phyloP scores from a whole-genome alignment of 1,140 invertebrate genomes.

The Brachystomella parvula region DNA sequence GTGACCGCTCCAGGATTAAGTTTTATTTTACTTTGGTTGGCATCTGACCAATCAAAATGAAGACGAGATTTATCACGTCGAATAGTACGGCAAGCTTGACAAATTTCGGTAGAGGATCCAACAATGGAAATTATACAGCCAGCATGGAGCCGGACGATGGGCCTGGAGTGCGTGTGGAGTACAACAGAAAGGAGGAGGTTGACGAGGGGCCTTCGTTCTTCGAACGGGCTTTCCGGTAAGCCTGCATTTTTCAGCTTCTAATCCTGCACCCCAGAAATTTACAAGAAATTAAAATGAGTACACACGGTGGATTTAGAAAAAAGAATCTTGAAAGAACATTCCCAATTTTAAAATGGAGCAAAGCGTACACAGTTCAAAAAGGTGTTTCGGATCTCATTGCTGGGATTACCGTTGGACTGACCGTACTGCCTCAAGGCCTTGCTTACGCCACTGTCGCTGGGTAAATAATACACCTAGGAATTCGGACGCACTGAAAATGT shows the following conservation, averaged over 20 bases:
- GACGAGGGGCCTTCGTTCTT: not conserved
- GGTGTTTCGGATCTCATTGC: slow-evolving; percentile 67
- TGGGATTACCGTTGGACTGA: slow-evolving; percentile 74
- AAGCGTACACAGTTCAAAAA: slow-evolving; percentile 61
- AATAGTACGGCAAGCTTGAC: slow-evolving; percentile 28
- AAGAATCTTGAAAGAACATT: slow-evolving; percentile 41
- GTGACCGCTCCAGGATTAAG: too few relatives aligned
- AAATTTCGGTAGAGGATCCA: not conserved
- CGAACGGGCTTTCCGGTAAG: not conserved
- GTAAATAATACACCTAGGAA: slow-evolving; percentile 59
- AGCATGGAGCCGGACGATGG: not conserved
- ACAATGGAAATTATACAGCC: not conserved
- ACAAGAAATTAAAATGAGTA: too few relatives aligned
- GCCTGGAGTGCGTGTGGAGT: not conserved
- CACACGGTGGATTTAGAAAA: slow-evolving; percentile 14
- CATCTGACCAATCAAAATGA: slow-evolving; percentile 18
- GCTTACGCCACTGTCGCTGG: slow-evolving; percentile 75
- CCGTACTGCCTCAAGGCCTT: slow-evolving; percentile 79
- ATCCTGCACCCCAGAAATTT: too few relatives aligned
- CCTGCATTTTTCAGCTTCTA: too few relatives aligned
- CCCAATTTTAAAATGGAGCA: slow-evolving; percentile 63
- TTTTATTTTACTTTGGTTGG: too few relatives aligned
- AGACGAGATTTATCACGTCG: slow-evolving; percentile 28
- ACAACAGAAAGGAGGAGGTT: not conserved
- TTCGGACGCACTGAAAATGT: not conserved